Percentiles rank a stretch among this genome's conserved stretches.
Conservation (phyloP, 2,113 vertebrate species). For the Empidonax alnorum region DNA sequence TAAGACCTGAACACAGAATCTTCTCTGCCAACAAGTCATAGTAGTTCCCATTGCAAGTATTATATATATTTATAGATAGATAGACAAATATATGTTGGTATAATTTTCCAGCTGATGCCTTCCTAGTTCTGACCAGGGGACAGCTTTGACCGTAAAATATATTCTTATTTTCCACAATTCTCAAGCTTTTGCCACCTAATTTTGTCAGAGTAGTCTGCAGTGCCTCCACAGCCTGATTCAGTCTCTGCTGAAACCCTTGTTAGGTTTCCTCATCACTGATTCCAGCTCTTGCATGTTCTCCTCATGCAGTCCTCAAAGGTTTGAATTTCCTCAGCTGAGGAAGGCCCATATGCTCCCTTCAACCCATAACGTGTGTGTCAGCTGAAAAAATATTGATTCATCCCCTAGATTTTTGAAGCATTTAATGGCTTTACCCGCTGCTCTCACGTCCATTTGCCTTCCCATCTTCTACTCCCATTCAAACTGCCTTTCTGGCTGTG, state of each 20-base stretch:
- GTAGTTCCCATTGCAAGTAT: neutral
- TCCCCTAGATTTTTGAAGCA: neutral
- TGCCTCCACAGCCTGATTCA: neutral
- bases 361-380: neutral
- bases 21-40: neutral
- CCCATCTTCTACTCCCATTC: neutral
- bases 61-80: neutral
- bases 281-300: neutral
- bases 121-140: neutral
- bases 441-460: neutral
- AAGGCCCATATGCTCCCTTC: neutral
- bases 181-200: neutral
- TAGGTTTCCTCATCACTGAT: neutral
- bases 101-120: neutral
- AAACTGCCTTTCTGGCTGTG: neutral
- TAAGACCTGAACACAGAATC: neutral
- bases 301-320: neutral
- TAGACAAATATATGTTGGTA: neutral
- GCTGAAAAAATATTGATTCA: neutral
- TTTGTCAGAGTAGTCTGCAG: neutral
- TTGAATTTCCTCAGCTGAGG: neutral
- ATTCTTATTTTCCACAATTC: neutral
- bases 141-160: neutral
- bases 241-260: neutral
- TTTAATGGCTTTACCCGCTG: neutral